Evolutionary conservation across 2,888 invertebrate species (phyloP).

Genomic region (Holacanthella duospinosa): DNA sequence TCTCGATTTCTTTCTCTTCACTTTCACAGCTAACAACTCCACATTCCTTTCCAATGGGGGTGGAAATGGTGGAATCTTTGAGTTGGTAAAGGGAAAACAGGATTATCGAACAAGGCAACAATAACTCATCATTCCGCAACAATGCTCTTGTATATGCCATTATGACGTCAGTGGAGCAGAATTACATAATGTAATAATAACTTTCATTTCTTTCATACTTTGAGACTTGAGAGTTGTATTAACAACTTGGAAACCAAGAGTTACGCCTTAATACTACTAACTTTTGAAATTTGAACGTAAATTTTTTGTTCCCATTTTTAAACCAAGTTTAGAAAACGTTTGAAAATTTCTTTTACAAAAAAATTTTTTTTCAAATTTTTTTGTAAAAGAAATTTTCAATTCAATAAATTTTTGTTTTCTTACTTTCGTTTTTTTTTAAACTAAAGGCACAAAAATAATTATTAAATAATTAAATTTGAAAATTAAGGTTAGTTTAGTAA

Average conservation of each 20-base stretch:
- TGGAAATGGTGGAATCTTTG: not conserved
- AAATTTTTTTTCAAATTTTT: too few species aligned
- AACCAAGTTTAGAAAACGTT: too few species aligned
- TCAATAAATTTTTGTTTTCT: too few species aligned
- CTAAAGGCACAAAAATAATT: too few species aligned
- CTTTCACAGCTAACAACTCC: not conserved
- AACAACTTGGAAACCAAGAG: not conserved
- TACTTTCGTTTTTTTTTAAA: too few species aligned
- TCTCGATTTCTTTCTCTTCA: not conserved
- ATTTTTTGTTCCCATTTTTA: too few species aligned
- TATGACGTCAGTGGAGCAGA: not conserved
- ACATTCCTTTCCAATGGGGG: not conserved
- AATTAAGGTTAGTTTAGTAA: too few species aligned
- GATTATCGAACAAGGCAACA: not conserved
- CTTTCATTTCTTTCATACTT: too few species aligned
- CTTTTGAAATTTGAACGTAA: not conserved
- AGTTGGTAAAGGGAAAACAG: not conserved
- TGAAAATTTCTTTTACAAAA: too few species aligned
- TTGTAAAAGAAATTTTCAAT: too few species aligned
- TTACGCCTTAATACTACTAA: not conserved
- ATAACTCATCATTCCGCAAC: slow-evolving; percentile 6
- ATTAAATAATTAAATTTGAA: too few species aligned
- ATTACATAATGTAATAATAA: not conserved
- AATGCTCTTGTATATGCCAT: not conserved
- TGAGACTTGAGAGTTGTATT: not conserved